Evolutionary conservation across 2,797 vertebrate genomes (phyloP).

Genomic region (Coccyzus lansbergi): DNA sequence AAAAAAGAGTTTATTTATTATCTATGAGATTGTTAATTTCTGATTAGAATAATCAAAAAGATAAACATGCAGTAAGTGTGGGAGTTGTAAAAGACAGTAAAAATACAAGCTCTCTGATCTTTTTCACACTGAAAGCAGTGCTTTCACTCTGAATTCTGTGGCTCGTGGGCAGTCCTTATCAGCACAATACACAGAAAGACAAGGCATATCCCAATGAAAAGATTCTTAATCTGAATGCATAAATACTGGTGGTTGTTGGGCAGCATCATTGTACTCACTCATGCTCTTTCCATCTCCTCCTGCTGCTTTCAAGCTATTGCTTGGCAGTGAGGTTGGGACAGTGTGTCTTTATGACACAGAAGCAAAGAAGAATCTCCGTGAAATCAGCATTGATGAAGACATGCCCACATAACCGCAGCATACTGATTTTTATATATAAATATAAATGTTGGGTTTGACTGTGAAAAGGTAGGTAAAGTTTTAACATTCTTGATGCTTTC

Average conservation of each 20-base stretch:
- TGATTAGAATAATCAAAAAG: neutral
- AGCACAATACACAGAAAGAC: neutral
- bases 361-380: slow-evolving; percentile 96
- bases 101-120: neutral
- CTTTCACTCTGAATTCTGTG: neutral
- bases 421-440: neutral
- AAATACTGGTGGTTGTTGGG: neutral
- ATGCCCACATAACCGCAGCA: slow-evolving; percentile 86
- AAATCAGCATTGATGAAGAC: slow-evolving; percentile 91
- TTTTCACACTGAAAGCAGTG: neutral
- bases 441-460: neutral
- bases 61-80: neutral
- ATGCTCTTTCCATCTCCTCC: neutral
- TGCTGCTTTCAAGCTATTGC: slow-evolving; percentile 82
- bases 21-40: neutral
- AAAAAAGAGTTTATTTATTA: neutral
- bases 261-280: neutral
- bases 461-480: neutral
- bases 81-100: neutral
- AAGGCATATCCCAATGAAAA: neutral
- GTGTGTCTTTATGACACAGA: slow-evolving; percentile 96
- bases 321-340: slow-evolving; percentile 93
- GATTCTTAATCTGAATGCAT: neutral
- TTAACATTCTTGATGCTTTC: neutral
- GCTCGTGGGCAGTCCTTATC: neutral